Evolutionary conservation across 2,797 vertebrate species (phyloP).

Genomic region (Enteromius paludinosus): DNA sequence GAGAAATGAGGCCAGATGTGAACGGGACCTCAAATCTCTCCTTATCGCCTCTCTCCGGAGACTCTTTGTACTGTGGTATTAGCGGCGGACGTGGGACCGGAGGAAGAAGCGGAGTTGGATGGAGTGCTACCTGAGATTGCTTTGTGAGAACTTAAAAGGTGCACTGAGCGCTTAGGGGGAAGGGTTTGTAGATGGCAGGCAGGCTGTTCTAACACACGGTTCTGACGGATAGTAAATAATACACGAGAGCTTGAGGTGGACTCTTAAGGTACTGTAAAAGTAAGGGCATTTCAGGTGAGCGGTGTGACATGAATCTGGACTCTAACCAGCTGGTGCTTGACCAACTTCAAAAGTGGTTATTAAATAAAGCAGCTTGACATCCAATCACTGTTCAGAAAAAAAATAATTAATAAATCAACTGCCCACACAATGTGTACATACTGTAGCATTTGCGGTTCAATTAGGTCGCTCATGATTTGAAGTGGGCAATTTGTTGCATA

Average conservation of each 20-base stretch:
- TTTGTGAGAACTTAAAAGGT: constrained; percentile 68
- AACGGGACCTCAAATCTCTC: constrained; percentile 51
- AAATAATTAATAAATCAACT: neutral
- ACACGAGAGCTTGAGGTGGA: constrained; percentile 62
- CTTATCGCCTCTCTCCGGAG: constrained; percentile 61
- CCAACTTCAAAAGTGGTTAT: neutral
- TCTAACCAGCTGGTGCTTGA: neutral
- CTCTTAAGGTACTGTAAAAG: constrained; percentile 64
- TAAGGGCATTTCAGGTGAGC: constrained; percentile 60
- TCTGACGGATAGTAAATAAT: constrained; percentile 76
- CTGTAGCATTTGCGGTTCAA: neutral
- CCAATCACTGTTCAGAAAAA: neutral
- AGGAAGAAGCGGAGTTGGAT: neutral
- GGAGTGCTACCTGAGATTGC: constrained; percentile 52
- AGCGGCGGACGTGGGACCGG: neutral
- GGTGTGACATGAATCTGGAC: constrained; percentile 39
- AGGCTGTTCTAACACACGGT: constrained; percentile 57
- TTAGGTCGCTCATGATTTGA: neutral
- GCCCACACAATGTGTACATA: neutral
- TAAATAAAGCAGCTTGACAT: neutral
- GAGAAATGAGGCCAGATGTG: constrained; percentile 48
- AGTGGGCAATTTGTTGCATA: constrained; percentile 5
- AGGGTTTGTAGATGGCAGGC: constrained; percentile 17
- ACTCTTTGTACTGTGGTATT: constrained; percentile 51
- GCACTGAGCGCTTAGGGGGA: constrained; percentile 41